Percentiles rank a stretch among this genome's conserved stretches.
These are phyloP conservation scores for Corythornis cristatus DNA, from an alignment of 2,113 vertebrate genomes.

Conservation along the genomic window DNA sequence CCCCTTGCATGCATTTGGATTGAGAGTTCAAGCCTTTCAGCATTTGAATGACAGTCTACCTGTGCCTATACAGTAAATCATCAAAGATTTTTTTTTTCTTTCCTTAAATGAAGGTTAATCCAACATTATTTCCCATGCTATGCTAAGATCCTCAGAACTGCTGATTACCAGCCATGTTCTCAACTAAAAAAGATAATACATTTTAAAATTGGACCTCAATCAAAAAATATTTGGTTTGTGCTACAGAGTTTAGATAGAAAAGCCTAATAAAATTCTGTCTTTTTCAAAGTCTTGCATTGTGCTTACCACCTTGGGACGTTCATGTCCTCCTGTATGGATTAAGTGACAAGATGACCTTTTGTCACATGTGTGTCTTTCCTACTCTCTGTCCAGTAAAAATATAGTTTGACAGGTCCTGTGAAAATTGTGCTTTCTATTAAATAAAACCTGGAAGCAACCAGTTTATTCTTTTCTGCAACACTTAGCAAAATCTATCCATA, in stretches of 20 bases:
- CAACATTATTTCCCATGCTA: neutral
- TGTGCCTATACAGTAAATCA: neutral
- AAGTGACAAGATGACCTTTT: neutral
- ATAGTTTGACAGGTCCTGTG: neutral
- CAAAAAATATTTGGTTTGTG: neutral
- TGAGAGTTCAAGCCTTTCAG: neutral
- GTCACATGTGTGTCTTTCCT: neutral
- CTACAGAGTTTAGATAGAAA: neutral
- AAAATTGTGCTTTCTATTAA: slow-evolving; percentile 12
- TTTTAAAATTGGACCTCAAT: slow-evolving; percentile 4
- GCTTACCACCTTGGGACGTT: neutral
- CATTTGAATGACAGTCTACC: neutral
- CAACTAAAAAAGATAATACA: neutral
- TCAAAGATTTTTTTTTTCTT: neutral
- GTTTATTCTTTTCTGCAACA: neutral
- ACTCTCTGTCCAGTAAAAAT: slow-evolving; percentile 19
- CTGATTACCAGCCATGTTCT: neutral
- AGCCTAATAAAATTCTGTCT: neutral
- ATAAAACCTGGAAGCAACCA: neutral
- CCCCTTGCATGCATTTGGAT: neutral
- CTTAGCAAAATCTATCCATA: slow-evolving; percentile 12
- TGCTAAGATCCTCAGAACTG: neutral
- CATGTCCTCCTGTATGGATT: neutral
- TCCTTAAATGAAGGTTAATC: neutral
- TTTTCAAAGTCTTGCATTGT: neutral